Evolutionary conservation across 2,797 vertebrate species (phyloP), one percentile per base, ranked within the genome.

Genomic region (Prunella strophiata): DNA sequence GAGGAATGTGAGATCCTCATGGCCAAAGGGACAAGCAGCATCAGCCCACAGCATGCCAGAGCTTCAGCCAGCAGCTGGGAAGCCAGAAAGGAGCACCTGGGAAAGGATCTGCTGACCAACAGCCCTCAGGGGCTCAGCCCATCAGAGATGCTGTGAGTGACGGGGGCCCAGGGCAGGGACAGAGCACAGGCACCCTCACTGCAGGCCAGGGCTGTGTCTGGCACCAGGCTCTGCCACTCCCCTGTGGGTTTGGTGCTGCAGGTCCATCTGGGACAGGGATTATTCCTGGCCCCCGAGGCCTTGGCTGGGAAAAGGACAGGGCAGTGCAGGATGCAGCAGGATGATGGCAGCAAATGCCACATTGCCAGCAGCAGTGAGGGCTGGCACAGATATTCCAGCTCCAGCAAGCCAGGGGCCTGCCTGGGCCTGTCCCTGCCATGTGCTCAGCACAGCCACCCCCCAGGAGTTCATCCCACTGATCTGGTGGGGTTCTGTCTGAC

Each of bases 301-400:
- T 88, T 0, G 0, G 34, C 67, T 63, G 45, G 40, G 16, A 38
- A 0, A 0, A 1, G 7, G 34, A 54, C 12, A 36, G 48, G 72
- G 20, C 21, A 48, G 67, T 0, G 0, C 25, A 66, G 57, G 52
- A 14, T 2, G 5, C 57, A 36, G 55, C 26, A n/a, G 63, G 50
- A 12, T 22, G 52, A 40, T 0, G 1, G 58, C 81, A 72, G 36
- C 48, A 51, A 72, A 71, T 6, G 4, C 30, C 90, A 8, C 27
- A 3, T 6, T 42, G 45, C 29, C 34, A 32, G 29, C 17, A 45
- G 57, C 76, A 45, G 27, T 4, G 10, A 48, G 40, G 63, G 20
- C 63, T 50, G 52, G 43, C 58, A 65, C 79, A 34, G 59, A 11
- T 8, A 23, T 22, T 58, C n/a, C 58, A 75, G 67, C 29, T 45